These are phyloP conservation scores for Scaptomyza cyrtandrae DNA, from an alignment of 2,888 invertebrate species.

Conservation along the genomic window DNA sequence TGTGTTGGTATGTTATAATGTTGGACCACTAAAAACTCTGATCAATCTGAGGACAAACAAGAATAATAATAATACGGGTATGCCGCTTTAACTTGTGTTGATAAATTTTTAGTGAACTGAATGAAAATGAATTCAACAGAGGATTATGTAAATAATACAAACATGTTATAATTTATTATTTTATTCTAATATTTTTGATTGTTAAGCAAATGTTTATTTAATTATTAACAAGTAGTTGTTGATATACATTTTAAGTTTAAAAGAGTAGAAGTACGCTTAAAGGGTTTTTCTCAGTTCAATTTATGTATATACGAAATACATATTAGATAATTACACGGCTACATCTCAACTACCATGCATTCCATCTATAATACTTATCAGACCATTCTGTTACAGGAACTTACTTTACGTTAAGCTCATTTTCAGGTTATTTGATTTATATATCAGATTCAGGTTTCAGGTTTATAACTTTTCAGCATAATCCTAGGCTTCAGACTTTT, in stretches of 20 bases:
- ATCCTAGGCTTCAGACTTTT: constrained; percentile 59
- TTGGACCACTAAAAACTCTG: too few species aligned
- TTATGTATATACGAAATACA: constrained; percentile 9
- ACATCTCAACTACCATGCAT: constrained; percentile 63
- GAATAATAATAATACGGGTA: too few species aligned
- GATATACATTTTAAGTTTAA: background rate
- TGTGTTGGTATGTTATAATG: too few species aligned
- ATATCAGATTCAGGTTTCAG: constrained; percentile 49
- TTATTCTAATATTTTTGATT: background rate
- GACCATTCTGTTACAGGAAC: constrained; percentile 72
- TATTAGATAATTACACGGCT: constrained; percentile 37
- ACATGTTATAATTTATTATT: too few species aligned
- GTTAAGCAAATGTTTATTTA: background rate
- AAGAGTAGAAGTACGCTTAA: background rate
- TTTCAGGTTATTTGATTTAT: constrained; percentile 62
- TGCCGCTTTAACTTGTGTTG: too few species aligned
- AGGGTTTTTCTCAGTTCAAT: constrained; percentile 11
- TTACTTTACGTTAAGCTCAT: constrained; percentile 50
- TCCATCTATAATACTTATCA: constrained; percentile 72
- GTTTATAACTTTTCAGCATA: constrained; percentile 16
- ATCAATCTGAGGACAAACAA: too few species aligned
- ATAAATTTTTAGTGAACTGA: too few species aligned
- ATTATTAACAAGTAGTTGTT: background rate
- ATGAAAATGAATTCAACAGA: too few species aligned
- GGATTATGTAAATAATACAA: too few species aligned